A percentile compares a stretch with the other conserved stretches of the same genome.
Evolutionary conservation across 2,888 invertebrate species (phyloP).

Genomic region (Stratiomys singularior): DNA sequence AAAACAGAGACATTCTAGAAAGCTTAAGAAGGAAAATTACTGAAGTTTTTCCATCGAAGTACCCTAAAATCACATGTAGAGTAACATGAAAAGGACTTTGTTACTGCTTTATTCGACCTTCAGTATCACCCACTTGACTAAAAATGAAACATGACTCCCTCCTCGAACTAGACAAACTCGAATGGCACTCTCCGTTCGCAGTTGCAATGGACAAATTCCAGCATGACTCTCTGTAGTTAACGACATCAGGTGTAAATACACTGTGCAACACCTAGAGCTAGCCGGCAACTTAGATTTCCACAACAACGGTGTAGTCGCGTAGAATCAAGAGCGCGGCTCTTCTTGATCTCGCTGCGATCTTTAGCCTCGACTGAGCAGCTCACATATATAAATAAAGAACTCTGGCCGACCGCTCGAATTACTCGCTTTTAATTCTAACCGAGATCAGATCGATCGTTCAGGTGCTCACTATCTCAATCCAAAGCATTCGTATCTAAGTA

Average conservation of each 20-base stretch:
- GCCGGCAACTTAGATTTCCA: slow-evolving; percentile 17
- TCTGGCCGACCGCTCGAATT: slow-evolving; percentile 58
- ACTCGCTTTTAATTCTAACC: slow-evolving; percentile 61
- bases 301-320: neutral
- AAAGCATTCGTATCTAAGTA: too few relatives aligned
- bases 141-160: too few relatives aligned
- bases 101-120: too few relatives aligned
- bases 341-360: slow-evolving; percentile 21
- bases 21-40: too few relatives aligned
- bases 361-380: slow-evolving; percentile 62
- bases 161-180: too few relatives aligned
- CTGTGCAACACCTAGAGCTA: neutral
- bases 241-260: neutral
- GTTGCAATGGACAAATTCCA: neutral
- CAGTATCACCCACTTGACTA: too few relatives aligned
- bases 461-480: slow-evolving; percentile 43
- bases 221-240: too few relatives aligned
- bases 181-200: too few relatives aligned
- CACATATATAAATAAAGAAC: slow-evolving; percentile 65
- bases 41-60: too few relatives aligned
- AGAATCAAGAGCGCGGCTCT: slow-evolving; percentile 34
- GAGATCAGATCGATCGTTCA: slow-evolving; percentile 53
- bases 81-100: too few relatives aligned
- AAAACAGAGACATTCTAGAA: too few relatives aligned
- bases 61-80: too few relatives aligned